These are phyloP conservation scores for Macropus fuliginosus DNA, from an alignment of 2,797 vertebrate genomes.

Conservation along the genomic window DNA sequence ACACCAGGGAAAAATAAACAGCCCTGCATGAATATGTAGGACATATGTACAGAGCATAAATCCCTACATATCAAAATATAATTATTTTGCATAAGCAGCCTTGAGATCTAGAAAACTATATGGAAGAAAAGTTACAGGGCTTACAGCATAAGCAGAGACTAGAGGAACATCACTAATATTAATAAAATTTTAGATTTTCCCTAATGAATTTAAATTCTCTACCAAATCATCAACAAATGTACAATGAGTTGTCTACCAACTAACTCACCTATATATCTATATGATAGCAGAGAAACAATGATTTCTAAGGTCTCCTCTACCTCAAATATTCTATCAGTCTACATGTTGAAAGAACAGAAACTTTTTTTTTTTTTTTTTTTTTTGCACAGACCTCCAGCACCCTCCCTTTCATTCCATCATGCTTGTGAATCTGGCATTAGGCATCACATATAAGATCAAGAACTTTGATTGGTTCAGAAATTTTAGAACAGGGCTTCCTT, in stretches of 20 bases:
- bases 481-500: conserved; percentile 12
- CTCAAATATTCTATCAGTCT: neutral
- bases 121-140: neutral
- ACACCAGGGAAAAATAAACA: neutral
- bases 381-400: neutral
- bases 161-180: conserved; percentile 9
- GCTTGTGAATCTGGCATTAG: neutral
- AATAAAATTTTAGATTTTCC: conserved; percentile 40
- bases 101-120: neutral
- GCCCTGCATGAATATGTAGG: neutral
- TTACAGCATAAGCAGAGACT: neutral
- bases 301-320: neutral
- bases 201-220: conserved; percentile 14
- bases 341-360: neutral
- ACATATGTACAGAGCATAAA: neutral
- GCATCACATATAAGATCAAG: neutral
- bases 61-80: neutral
- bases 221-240: neutral
- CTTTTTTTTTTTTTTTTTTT: neutral
- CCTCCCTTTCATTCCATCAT: neutral
- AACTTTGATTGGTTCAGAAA: conserved; percentile 20
- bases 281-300: neutral
- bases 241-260: neutral
- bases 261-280: neutral
- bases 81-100: neutral